Conservation (phyloP, 23 tunicate genomes). For the Diplosoma virens region DNA sequence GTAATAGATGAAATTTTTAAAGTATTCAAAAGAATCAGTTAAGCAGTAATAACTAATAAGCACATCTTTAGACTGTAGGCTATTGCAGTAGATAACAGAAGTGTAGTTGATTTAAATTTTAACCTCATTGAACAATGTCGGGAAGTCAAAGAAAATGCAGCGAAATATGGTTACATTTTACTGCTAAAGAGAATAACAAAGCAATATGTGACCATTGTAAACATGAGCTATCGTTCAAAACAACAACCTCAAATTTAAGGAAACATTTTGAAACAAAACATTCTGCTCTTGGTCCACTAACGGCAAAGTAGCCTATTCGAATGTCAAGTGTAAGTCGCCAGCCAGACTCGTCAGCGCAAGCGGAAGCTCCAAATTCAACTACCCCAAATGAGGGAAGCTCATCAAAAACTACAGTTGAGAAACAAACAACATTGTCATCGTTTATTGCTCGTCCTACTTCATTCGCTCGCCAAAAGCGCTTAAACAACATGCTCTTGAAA, state of each 20-base stretch:
- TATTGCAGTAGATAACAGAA: no score
- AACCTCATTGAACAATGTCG: no score
- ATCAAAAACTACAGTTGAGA: background rate
- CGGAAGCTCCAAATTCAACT: background rate
- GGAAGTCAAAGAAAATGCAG: no score
- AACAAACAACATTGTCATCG: background rate
- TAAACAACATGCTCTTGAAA: background rate
- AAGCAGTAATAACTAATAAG: no score
- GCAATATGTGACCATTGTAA: no score
- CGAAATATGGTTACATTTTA: no score
- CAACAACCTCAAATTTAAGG: background rate
- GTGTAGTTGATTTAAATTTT: no score
- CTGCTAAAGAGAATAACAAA: no score
- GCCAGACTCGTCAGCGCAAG: background rate
- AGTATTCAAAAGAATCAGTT: no score
- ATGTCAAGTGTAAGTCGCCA: no score
- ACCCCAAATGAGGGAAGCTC: background rate
- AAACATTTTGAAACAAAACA: background rate
- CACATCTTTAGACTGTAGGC: no score
- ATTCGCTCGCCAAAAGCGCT: background rate
- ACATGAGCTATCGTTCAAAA: background rate
- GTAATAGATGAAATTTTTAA: no score
- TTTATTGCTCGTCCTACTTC: conserved; percentile 9
- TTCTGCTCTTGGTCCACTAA: background rate
- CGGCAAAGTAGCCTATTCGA: background rate